Conservation (phyloP, 2,797 vertebrate species). For the Sebastes taczanowskii region DNA sequence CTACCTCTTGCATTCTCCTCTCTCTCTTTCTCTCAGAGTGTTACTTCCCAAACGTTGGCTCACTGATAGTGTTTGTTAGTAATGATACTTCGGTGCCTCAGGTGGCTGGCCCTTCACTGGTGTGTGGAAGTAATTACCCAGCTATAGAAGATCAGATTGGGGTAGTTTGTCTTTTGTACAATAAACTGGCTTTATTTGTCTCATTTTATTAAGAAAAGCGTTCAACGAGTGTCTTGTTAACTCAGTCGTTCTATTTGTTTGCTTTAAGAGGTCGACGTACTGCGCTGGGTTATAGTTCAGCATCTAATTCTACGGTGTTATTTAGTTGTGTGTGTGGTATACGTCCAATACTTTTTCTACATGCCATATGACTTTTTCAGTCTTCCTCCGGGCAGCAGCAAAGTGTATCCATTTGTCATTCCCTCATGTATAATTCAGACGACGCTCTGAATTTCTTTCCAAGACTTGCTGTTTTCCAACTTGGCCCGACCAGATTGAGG, state of each 20-base stretch:
- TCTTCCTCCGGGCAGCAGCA: constrained; percentile 38
- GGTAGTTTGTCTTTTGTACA: neutral
- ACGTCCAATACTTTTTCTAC: neutral
- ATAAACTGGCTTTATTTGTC: constrained; percentile 2
- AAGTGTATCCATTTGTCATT: constrained; percentile 65
- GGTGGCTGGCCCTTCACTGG: constrained; percentile 31
- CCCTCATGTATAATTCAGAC: constrained; percentile 69
- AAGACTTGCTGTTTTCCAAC: constrained; percentile 30
- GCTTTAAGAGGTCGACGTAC: neutral
- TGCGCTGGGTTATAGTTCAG: neutral
- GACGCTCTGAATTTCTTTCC: constrained; percentile 47
- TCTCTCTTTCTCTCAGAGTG: constrained; percentile 9
- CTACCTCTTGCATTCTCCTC: constrained; percentile 23
- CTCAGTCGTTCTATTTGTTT: neutral
- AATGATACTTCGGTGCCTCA: constrained; percentile 38
- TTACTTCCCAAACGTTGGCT: constrained; percentile 29
- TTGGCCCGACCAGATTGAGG: constrained; percentile 22
- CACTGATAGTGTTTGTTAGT: constrained; percentile 30
- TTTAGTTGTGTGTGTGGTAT: constrained; percentile 4
- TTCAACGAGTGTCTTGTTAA: neutral
- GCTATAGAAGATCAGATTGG: neutral
- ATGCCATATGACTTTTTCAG: constrained; percentile 23
- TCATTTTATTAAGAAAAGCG: constrained; percentile 7
- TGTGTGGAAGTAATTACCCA: constrained; percentile 50
- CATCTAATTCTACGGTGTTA: neutral